Conservation (phyloP, 2,113 vertebrate species). For the Psophia crepitans region DNA sequence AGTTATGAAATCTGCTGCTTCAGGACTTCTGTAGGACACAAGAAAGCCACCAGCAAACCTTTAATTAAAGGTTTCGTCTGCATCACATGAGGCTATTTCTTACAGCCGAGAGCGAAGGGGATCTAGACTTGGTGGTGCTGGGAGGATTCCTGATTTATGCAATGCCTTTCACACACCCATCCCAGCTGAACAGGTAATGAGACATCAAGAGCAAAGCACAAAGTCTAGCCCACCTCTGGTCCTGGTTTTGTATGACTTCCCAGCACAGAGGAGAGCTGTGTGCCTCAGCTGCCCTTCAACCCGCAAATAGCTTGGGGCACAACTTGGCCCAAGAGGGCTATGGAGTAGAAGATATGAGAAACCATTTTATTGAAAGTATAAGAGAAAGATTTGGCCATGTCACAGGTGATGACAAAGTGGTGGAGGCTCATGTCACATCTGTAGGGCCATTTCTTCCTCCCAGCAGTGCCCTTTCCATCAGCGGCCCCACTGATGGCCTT, state of each 20-base stretch:
- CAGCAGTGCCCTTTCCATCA: background rate
- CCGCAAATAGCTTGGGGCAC: background rate
- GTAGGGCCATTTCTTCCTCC: background rate
- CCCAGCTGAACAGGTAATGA: background rate
- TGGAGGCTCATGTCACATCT: background rate
- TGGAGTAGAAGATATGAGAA: background rate
- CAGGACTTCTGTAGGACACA: background rate
- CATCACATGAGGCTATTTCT: background rate
- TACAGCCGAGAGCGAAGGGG: background rate
- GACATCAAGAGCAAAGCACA: background rate
- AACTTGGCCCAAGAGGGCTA: background rate
- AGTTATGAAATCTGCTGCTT: background rate
- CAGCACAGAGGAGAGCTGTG: background rate
- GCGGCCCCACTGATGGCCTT: background rate
- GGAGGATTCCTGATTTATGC: background rate
- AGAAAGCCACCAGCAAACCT: background rate
- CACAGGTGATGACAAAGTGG: background rate
- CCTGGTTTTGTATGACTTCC: background rate
- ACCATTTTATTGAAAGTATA: background rate
- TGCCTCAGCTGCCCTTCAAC: background rate
- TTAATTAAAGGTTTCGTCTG: background rate
- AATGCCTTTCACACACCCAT: background rate
- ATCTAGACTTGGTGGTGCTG: background rate
- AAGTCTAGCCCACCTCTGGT: background rate
- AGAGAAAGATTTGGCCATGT: background rate